Evolutionary conservation across 1,140 invertebrate species (phyloP).

Genomic region (Nomia melanderi): DNA sequence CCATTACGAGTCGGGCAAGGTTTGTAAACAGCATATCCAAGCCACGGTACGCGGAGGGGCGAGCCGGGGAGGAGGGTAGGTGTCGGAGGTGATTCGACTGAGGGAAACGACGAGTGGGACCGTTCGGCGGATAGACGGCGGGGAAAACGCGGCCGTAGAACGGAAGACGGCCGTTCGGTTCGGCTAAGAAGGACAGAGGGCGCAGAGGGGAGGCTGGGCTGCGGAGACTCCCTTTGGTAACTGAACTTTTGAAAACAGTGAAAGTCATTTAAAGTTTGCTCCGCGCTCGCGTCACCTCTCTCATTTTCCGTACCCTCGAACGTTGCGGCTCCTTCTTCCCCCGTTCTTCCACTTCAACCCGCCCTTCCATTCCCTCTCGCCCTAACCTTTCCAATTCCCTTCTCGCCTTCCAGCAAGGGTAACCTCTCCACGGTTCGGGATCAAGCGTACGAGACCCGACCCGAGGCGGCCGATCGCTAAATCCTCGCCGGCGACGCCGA

Average conservation of each 20-base stretch:
- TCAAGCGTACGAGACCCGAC: slow-evolving; percentile 61
- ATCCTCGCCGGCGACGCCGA: slow-evolving; percentile 29
- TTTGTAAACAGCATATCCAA: slow-evolving; percentile 72
- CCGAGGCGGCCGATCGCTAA: slow-evolving; percentile 60
- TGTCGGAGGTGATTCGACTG: slow-evolving; percentile 62
- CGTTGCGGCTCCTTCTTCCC: slow-evolving; percentile 43
- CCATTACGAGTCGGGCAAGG: slow-evolving; percentile 65
- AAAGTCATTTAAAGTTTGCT: slow-evolving; percentile 77
- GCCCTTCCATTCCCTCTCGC: slow-evolving; percentile 12
- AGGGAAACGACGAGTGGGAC: slow-evolving; percentile 54
- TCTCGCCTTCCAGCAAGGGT: slow-evolving; percentile 15
- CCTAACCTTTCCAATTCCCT: background rate
- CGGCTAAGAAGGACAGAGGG: slow-evolving; percentile 25
- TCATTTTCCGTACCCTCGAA: slow-evolving; percentile 66
- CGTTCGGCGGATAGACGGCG: slow-evolving; percentile 18
- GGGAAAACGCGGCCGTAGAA: background rate
- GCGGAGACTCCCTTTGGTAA: slow-evolving; percentile 68
- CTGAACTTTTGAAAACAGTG: slow-evolving; percentile 77
- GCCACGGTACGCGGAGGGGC: slow-evolving; percentile 7
- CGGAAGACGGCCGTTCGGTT: background rate
- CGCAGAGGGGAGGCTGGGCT: slow-evolving; percentile 1
- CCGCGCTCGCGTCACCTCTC: slow-evolving; percentile 65
- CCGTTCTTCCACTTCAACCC: slow-evolving; percentile 50
- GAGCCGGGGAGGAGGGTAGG: slow-evolving; percentile 38
- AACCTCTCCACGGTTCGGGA: slow-evolving; percentile 38